Conservation (phyloP, 2,797 vertebrate species). For the Hipposideros larvatus region DNA sequence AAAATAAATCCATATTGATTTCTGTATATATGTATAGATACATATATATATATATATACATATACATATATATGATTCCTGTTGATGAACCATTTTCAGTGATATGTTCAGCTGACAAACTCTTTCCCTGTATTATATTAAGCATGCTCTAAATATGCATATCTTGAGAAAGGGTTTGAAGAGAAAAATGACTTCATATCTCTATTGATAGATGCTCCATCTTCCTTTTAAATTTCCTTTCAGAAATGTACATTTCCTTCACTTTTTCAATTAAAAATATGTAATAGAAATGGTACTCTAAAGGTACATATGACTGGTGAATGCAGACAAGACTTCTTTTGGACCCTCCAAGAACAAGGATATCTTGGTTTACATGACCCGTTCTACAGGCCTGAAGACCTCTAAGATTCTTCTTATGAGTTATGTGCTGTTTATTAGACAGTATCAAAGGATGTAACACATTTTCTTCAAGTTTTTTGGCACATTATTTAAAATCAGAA, state of each 20-base stretch:
- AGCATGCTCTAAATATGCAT: neutral
- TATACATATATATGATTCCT: neutral
- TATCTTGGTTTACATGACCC: neutral
- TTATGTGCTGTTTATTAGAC: neutral
- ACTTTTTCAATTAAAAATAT: neutral
- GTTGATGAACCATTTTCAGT: slow-evolving; percentile 26
- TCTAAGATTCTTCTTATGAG: neutral
- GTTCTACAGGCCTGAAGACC: neutral
- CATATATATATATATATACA: neutral
- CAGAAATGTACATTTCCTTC: slow-evolving; percentile 41
- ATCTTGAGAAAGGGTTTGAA: slow-evolving; percentile 47
- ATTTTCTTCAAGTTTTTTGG: slow-evolving; percentile 26
- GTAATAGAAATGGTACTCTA: slow-evolving; percentile 50
- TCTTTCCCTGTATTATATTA: slow-evolving; percentile 59
- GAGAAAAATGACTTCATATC: slow-evolving; percentile 18
- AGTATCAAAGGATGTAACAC: neutral
- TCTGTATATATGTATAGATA: neutral
- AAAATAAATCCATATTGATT: slow-evolving; percentile 54
- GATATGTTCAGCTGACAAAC: neutral
- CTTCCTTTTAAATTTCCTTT: slow-evolving; percentile 41
- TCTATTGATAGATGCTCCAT: neutral
- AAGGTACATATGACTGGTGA: slow-evolving; percentile 19
- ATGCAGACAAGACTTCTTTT: neutral
- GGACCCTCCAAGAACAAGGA: neutral
- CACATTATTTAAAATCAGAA: slow-evolving; percentile 51